Conservation (phyloP, 2,888 invertebrate genomes). For the Malacosoma neustria region DNA sequence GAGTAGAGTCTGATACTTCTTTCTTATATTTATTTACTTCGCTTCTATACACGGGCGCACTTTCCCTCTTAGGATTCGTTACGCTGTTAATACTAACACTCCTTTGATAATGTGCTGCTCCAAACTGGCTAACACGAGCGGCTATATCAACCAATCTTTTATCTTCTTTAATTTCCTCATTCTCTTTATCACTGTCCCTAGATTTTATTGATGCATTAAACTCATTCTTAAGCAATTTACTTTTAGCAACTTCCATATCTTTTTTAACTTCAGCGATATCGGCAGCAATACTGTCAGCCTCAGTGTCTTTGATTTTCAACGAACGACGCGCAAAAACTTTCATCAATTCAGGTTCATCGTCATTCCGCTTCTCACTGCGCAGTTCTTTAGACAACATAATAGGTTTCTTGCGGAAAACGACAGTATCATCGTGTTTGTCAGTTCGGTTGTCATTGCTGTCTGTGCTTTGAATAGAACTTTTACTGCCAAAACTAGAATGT, state of each 20-base stretch:
- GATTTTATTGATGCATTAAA: conserved; percentile 73
- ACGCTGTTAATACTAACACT: conserved; percentile 62
- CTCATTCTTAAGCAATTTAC: conserved; percentile 55
- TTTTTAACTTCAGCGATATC: conserved; percentile 67
- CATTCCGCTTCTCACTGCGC: conserved; percentile 63
- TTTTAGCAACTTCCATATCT: conserved; percentile 37
- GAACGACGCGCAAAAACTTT: conserved; percentile 88
- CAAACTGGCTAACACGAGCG: conserved; percentile 60
- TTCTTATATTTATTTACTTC: conserved; percentile 67
- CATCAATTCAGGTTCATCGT: conserved; percentile 85
- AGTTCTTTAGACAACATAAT: conserved; percentile 50
- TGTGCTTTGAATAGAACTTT: conserved; percentile 62
- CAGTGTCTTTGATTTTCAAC: conserved; percentile 84
- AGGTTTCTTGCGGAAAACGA: conserved; percentile 75
- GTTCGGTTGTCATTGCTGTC: conserved; percentile 59
- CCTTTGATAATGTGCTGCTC: conserved; percentile 56
- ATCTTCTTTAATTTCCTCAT: conserved; percentile 62
- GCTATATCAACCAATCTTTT: conserved; percentile 58
- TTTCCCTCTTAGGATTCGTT: conserved; percentile 51
- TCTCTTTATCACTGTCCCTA: conserved; percentile 84
- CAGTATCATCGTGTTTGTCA: conserved; percentile 60
- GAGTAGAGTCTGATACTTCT: conserved; percentile 67
- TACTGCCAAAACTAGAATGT: conserved; percentile 65
- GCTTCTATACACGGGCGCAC: conserved; percentile 52
- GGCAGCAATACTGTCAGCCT: conserved; percentile 75